A percentile compares a stretch with the other conserved stretches of the same genome.
phyloP scores from a whole-genome alignment of 1,140 invertebrate genomes.

The Heterodera carotae region DNA sequence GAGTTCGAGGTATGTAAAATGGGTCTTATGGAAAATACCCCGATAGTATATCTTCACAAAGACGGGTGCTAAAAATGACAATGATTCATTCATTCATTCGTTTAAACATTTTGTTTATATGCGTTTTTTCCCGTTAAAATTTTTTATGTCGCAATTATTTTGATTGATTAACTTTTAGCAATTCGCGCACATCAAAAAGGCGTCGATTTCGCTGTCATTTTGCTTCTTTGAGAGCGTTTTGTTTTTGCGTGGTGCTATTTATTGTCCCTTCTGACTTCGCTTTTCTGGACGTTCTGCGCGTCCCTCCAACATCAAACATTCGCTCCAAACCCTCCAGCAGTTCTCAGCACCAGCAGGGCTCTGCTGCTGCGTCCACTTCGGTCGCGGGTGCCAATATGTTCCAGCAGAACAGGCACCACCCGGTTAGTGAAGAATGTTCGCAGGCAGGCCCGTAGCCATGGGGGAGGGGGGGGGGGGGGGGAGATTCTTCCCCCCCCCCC shows the following conservation, averaged over 20 bases:
- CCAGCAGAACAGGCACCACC: slow-evolving; percentile 30
- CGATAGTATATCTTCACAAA: too few species aligned
- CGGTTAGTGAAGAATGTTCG: background rate
- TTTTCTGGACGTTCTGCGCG: background rate
- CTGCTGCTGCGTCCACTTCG: slow-evolving; percentile 19
- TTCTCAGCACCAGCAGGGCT: slow-evolving; percentile 25
- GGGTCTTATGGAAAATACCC: too few species aligned
- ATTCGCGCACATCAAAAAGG: too few species aligned
- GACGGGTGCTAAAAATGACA: too few species aligned
- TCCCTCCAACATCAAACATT: slow-evolving; percentile 12
- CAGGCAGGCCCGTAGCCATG: background rate
- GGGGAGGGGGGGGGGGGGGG: background rate
- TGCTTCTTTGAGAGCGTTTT: background rate
- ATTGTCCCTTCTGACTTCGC: background rate
- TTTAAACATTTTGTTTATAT: too few species aligned
- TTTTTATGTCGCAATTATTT: too few species aligned
- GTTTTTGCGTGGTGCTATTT: background rate
- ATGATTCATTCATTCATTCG: too few species aligned
- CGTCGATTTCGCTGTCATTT: too few species aligned
- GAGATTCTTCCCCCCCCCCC: too few species aligned
- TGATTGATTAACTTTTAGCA: slow-evolving; percentile 9
- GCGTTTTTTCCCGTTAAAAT: too few species aligned
- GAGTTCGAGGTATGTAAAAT: too few species aligned
- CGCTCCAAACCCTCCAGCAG: slow-evolving; percentile 28
- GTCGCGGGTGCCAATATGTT: slow-evolving; percentile 16